Evolutionary conservation across 2,113 vertebrate genomes (phyloP), one percentile per base, ranked within the genome.

Genomic region (Deroptyus accipitrinus): DNA sequence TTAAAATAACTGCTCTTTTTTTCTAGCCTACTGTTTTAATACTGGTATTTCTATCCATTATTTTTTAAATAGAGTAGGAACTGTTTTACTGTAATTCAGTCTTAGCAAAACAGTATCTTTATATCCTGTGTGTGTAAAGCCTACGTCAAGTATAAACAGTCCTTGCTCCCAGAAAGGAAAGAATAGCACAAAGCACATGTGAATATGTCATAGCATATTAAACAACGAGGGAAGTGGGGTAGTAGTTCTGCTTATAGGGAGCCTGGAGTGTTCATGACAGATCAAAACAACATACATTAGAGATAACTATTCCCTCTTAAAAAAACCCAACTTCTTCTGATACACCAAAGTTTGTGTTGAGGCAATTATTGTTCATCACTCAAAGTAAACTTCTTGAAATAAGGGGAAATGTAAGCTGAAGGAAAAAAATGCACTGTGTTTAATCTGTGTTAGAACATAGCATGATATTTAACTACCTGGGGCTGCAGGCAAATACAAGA

Each of bases 151-250:
- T 81, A 27, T 59, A 51, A 79, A 44, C 22, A 63, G 33, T 23
- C 66, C 41, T 92, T 64, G 30, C 46, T 44, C 30, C 85, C 57
- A 59, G 39, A 63, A 63, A 57, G 31, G n/a, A 63, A 67, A 66
- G n/a, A 27, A 27, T 74, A n/a, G 7, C 9, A 28, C 35, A 54
- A 57, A 72, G 37, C 3, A 1, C 61, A 1, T 35, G 22, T 54
- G 67, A 9, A 11, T 90, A 72, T 86, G 25, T 63, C 4, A 1
- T 23, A 8, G 11, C 15, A 2, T 48, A 27, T 12, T 59, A 42
- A 33, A 61, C 0, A 2, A 37, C 0, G 1, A 13, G 13, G 74
- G 10, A 48, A 17, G 5, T 57, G 31, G 41, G 13, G 10, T 48
- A 35, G 46, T 7, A 7, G 27, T 57, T 87, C 27, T 66, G 0